phyloP scores from a whole-genome alignment of 2,797 vertebrate species.

The Peromyscus aztecus region DNA sequence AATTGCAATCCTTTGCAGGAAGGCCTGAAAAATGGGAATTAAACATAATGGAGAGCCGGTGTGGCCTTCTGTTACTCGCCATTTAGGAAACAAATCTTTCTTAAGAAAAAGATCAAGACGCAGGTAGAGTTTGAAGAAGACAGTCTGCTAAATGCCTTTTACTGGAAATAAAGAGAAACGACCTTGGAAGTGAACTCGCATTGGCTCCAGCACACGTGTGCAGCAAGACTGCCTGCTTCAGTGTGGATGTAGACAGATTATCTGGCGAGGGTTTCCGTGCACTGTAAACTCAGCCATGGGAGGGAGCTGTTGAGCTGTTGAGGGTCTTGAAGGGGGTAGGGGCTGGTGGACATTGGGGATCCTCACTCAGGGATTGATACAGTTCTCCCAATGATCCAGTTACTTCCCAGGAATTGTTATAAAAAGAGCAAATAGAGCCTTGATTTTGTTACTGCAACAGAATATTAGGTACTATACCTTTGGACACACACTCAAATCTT shows the following conservation, averaged over 20 bases:
- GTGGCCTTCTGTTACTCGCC: neutral
- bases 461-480: neutral
- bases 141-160: neutral
- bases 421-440: neutral
- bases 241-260: neutral
- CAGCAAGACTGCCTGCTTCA: accelerated
- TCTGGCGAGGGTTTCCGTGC: neutral
- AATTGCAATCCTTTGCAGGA: neutral
- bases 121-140: neutral
- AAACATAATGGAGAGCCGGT: neutral
- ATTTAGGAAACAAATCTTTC: slow-evolving; percentile 2
- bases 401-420: neutral
- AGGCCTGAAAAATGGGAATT: neutral
- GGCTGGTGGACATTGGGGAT: neutral
- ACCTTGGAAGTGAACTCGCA: neutral
- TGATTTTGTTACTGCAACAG: neutral
- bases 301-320: neutral
- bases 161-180: neutral
- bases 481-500: neutral
- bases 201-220: neutral
- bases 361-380: neutral
- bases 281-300: neutral
- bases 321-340: no score
- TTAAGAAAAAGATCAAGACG: neutral
- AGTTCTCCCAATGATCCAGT: neutral